Conservation (phyloP, 2,888 invertebrate genomes). For the Darwinula stevensoni region DNA sequence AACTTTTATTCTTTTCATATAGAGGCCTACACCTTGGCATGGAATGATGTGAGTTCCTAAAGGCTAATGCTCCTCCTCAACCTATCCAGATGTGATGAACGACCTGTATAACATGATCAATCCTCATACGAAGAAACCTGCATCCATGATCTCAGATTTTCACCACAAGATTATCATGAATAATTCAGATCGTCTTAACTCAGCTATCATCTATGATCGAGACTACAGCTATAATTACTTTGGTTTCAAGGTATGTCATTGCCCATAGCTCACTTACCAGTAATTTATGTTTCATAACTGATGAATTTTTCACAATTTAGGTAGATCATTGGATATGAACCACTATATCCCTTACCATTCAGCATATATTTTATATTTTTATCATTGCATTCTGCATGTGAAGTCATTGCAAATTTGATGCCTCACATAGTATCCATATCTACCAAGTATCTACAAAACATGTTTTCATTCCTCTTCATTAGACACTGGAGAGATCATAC, state of each 20-base stretch:
- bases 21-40: constrained; percentile 8
- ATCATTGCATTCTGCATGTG: too few species aligned
- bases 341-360: too few species aligned
- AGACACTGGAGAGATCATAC: constrained; percentile 80
- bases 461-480: too few species aligned
- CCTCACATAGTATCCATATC: too few species aligned
- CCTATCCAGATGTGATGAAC: constrained; percentile 49
- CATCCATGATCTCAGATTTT: constrained; percentile 61
- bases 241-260: constrained; percentile 48
- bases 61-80: neutral
- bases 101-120: constrained; percentile 50
- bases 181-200: constrained; percentile 66
- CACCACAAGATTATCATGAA: constrained; percentile 49
- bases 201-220: constrained; percentile 81
- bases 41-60: constrained; percentile 3
- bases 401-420: too few species aligned
- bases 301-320: too few species aligned
- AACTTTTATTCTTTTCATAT: neutral
- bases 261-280: neutral
- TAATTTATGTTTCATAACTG: too few species aligned
- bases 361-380: too few species aligned
- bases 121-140: constrained; percentile 32
- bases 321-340: too few species aligned
- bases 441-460: too few species aligned
- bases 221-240: constrained; percentile 94